Base-by-base conservation (phyloP, 2,113 vertebrate genomes). In the Trinectes maculatus region DNA sequence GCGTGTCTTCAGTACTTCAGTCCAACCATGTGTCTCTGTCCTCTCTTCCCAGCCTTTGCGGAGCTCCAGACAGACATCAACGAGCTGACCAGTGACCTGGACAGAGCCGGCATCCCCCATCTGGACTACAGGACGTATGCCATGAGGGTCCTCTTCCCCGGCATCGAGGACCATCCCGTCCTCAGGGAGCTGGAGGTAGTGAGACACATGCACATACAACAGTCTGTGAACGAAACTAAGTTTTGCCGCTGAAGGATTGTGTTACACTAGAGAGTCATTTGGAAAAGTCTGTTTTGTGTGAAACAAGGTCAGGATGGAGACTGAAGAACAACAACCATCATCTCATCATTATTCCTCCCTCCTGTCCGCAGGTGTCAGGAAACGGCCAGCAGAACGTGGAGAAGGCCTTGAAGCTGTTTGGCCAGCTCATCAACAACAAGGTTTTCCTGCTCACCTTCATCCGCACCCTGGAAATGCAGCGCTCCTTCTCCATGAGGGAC, bases 1-100 rank as follows among this genome's bases (percentile, higher is more conserved):
- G 62, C 24, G 19, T 77, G 70, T 74, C 52, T 76, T 34, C 49
- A 59, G 36, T 8, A 31, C n/a, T n/a, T n/a, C n/a, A n/a, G n/a
- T n/a, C n/a, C n/a, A n/a, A n/a, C n/a, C 3, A 22, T 1, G 36
- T 36, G 15, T 21, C 47, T 6, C 63, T 10, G 6, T 47, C 21
- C 37, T 28, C 21, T 8, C 46, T 8, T 70, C 16, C 24, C 52
- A 99, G 98, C 98, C 10, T 99, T 99, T 78, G 98, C 98, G 0
- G 98, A 99, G 91, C 92, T 99, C 60, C 97, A 99, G 90, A 99
- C 97, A 0, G 97, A 99, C 87, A 99, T 99, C 89, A 99, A 99
- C 5, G 98, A 99, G 86, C 87, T 99, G 71, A 99, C 98, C 83
- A 99, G 98, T 0, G 98, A 99, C 91, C 90, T 99, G 82, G 97